Evolutionary conservation across 2,113 vertebrate species (phyloP).

Genomic region (Pelodiscus sinensis): DNA sequence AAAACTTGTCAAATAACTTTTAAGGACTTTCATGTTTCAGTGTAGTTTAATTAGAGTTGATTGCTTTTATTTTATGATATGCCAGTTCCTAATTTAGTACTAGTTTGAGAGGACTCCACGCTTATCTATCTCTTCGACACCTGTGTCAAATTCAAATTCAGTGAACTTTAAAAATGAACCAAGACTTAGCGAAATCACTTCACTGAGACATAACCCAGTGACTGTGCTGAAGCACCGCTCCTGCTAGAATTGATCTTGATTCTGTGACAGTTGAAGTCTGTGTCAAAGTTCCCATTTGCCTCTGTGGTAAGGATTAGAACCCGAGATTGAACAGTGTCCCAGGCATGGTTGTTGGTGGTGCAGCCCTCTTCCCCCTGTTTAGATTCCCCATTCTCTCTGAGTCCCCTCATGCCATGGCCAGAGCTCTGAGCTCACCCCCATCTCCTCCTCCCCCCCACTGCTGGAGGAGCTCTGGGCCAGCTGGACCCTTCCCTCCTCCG

Average conservation of each 20-base stretch:
- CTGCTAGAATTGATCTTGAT: background rate
- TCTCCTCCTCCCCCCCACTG: no score
- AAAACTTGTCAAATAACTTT: background rate
- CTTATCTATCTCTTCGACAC: background rate
- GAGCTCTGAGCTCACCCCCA: no score
- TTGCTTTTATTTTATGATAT: background rate
- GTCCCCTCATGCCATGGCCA: no score
- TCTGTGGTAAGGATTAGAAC: background rate
- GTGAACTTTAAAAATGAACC: background rate
- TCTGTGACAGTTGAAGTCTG: background rate
- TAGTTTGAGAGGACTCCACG: background rate
- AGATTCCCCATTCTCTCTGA: no score
- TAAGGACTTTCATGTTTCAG: background rate
- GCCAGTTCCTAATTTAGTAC: background rate
- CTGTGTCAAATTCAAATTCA: background rate
- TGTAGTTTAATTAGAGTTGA: background rate
- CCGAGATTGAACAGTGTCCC: background rate
- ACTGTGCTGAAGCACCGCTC: background rate
- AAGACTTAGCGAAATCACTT: background rate
- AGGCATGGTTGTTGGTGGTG: background rate
- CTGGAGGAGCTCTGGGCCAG: no score
- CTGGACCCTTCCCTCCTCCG: no score
- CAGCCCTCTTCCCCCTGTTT: no score
- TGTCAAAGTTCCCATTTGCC: background rate
- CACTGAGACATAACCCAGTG: background rate